Evolutionary conservation across 92 coral and sea anemone genomes (phyloP), one percentile per base, ranked within the genome.

Genomic region (Phenganax stokvisi): DNA sequence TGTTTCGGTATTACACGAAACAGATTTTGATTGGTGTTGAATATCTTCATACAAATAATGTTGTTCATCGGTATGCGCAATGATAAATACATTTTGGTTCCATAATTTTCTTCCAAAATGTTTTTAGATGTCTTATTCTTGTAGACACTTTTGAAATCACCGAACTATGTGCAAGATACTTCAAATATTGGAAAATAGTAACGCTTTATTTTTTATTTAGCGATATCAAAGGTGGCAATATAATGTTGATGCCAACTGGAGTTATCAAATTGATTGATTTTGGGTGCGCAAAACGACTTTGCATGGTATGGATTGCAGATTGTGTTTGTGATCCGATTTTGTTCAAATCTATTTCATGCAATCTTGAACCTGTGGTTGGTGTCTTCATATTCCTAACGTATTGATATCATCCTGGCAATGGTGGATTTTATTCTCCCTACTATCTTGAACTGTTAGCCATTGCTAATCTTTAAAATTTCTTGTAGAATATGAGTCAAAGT

Each of bases 181-280:
- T 37, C 47, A 37, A 37, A 37, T 5, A 5, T 37, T 37, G 47
- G 47, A 37, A 37, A 37, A 37, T 27, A 12, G 30, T 27, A 37
- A 56, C 63, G 63, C 16, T 15, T 52, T 16, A 20, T 54, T 73
- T 13, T 16, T 51, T n/a, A 6, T 62, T 15, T 88, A 93, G 99
- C 86, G 99, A 96, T 56, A 96, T 96, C 84, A 96, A 96, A 61
- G 99, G 97, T 10, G 99, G 99, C 3, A 96, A 96, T 59, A 92
- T 96, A n/a, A 88, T 96, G 84, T 30, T 94, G 51, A 94, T 89
- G 97, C 91, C 92, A 0, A 92, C 88, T 31, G 98, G 98, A 15
- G 96, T 92, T 28, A 89, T 94, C 57, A 94, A 94, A 74, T 84
- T 94, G 85, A 94, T 94, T 55, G 98, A 94, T 88, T 94, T 94